Evolutionary conservation across 2,113 vertebrate genomes (phyloP).

Genomic region (Istiophorus platypterus): DNA sequence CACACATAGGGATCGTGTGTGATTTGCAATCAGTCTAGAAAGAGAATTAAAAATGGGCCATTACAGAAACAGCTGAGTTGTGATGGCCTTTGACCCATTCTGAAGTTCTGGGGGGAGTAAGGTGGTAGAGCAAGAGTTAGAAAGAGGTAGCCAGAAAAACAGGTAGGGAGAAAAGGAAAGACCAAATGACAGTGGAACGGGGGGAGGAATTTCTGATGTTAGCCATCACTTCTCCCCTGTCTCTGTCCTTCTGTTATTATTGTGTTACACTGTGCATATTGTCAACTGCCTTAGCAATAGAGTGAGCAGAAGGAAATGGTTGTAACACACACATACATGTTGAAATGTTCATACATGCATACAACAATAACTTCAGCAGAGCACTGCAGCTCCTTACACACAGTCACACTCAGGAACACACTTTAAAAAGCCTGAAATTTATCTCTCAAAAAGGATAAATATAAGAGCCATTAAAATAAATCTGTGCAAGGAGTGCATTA

Average conservation of each 20-base stretch:
- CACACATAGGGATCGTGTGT: not conserved
- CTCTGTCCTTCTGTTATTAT: not conserved
- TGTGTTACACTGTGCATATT: not conserved
- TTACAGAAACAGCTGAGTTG: not conserved
- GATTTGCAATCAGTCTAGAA: not conserved
- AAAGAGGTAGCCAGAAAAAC: not conserved
- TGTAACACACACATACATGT: not conserved
- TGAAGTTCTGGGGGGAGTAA: not conserved
- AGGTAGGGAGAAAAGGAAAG: not conserved
- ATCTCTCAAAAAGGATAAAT: not conserved
- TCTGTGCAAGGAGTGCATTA: not conserved
- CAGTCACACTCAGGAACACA: constrained; percentile 6
- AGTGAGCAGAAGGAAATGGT: constrained; percentile 9
- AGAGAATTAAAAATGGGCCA: constrained; percentile 7
- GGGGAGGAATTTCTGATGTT: not conserved
- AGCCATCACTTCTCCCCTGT: not conserved
- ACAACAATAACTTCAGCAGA: not conserved
- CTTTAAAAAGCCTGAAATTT: not conserved
- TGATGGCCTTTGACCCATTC: constrained; percentile 13
- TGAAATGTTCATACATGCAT: not conserved
- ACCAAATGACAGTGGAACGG: not conserved
- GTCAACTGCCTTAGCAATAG: constrained; percentile 17
- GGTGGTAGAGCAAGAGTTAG: not conserved
- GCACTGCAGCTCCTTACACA: not conserved
- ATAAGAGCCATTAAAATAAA: not conserved